phyloP scores from a whole-genome alignment of 2,113 vertebrate genomes.

The Nettapus auritus region DNA sequence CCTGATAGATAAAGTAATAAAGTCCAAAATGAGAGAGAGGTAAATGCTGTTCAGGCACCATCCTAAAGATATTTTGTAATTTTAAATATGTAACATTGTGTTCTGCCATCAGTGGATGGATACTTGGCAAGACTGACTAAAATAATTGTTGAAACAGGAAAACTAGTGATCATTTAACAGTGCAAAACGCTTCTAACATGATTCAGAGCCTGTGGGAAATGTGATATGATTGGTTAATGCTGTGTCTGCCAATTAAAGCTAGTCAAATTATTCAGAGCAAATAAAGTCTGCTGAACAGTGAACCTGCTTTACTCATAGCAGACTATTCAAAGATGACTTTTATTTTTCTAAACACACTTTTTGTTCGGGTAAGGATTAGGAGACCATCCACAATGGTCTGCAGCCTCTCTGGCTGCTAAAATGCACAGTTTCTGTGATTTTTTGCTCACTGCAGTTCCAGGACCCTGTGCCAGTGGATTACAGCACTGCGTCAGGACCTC shows the following conservation, averaged over 20 bases:
- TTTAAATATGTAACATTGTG: not conserved
- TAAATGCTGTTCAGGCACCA: not conserved
- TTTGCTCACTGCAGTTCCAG: not conserved
- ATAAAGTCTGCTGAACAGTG: conserved; percentile 40
- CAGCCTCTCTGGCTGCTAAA: not conserved
- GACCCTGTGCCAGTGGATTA: not conserved
- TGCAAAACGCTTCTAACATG: conserved; percentile 8
- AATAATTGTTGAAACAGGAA: conserved; percentile 36
- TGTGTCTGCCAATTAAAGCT: conserved; percentile 48
- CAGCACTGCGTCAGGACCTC: not conserved
- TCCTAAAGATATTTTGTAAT: not conserved
- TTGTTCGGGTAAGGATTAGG: not conserved
- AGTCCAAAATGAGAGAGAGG: not conserved
- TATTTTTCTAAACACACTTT: not conserved
- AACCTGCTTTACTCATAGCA: not conserved
- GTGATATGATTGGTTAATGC: not conserved
- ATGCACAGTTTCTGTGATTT: not conserved
- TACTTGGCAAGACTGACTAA: not conserved
- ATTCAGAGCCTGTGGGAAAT: conserved; percentile 13
- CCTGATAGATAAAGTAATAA: not conserved
- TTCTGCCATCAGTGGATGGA: not conserved
- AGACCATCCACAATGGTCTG: not conserved
- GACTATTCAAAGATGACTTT: not conserved
- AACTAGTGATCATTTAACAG: conserved; percentile 16
- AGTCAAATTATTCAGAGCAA: conserved; percentile 31